A percentile compares a stretch with the other conserved stretches of the same genome.
Conservation (phyloP, 2,797 vertebrate genomes). For the Brachyalestes nurse region DNA sequence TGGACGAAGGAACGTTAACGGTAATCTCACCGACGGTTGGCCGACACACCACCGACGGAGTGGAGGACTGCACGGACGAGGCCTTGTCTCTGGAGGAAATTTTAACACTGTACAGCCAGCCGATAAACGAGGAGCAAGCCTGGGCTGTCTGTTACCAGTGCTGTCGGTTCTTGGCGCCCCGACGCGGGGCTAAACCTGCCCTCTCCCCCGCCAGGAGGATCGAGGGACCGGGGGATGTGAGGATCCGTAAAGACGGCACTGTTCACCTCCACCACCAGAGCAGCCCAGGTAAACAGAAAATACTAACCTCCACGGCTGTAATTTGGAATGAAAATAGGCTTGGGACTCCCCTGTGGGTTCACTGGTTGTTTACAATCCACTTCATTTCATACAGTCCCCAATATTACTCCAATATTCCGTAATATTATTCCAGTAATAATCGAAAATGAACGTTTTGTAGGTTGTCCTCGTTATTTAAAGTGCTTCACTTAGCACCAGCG, state of each 20-base stretch:
- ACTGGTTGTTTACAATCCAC: neutral
- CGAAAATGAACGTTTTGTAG: neutral
- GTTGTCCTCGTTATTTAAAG: neutral
- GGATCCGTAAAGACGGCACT: slow-evolving; percentile 85
- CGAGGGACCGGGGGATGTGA: slow-evolving; percentile 82
- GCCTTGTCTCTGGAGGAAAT: slow-evolving; percentile 89
- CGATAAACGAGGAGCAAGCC: slow-evolving; percentile 97
- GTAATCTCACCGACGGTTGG: slow-evolving; percentile 66
- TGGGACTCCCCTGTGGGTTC: neutral
- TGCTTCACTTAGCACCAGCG: neutral
- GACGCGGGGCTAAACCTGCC: slow-evolving; percentile 66
- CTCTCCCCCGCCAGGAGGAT: slow-evolving; percentile 66
- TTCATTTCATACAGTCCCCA: neutral
- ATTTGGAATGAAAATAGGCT: neutral
- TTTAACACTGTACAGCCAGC: slow-evolving; percentile 89
- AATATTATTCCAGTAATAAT: neutral
- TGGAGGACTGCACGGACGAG: slow-evolving; percentile 70
- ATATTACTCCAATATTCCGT: neutral
- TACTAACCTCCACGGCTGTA: neutral
- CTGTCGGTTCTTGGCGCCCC: slow-evolving; percentile 79
- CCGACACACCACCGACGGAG: slow-evolving; percentile 61
- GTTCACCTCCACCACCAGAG: slow-evolving; percentile 71
- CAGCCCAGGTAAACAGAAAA: slow-evolving; percentile 69
- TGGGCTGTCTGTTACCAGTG: slow-evolving; percentile 98
- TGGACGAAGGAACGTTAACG: slow-evolving; percentile 68